Evolutionary conservation across 1,140 invertebrate genomes (phyloP).

Genomic region (Aphaenogaster floridana): DNA sequence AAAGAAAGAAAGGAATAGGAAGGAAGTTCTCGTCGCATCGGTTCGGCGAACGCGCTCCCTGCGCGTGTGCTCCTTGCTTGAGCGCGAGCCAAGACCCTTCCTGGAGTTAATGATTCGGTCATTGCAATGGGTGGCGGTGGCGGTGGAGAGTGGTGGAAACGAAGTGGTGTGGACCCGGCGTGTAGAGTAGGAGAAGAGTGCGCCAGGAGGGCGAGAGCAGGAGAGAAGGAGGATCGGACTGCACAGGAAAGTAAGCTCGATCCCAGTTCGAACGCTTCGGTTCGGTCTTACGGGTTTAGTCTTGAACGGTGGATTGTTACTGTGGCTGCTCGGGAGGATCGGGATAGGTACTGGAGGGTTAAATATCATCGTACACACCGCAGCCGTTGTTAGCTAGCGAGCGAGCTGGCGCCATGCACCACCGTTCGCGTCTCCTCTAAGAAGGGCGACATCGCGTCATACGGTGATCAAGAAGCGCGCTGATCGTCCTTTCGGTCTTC

Average conservation of each 20-base stretch:
- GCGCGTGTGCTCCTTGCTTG: slow-evolving; percentile 22
- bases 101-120: slow-evolving; percentile 77
- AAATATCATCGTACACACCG: slow-evolving; percentile 13
- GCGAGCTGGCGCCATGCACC: not conserved
- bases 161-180: slow-evolving; percentile 75
- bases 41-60: slow-evolving; percentile 46
- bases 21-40: slow-evolving; percentile 26
- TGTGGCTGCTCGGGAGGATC: slow-evolving; percentile 47
- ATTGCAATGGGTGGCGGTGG: slow-evolving; percentile 70
- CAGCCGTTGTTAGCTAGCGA: not conserved
- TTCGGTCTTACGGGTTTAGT: slow-evolving; percentile 63
- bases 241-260: slow-evolving; percentile 78
- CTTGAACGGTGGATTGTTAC: slow-evolving; percentile 63
- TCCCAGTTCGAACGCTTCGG: slow-evolving; percentile 79
- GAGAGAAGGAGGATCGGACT: slow-evolving; percentile 72
- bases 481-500: not conserved
- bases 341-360: not conserved
- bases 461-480: not conserved
- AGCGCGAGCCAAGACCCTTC: slow-evolving; percentile 71
- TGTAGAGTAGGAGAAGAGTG: slow-evolving; percentile 77
- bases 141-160: slow-evolving; percentile 76
- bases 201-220: slow-evolving; percentile 67
- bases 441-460: not conserved
- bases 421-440: slow-evolving; percentile 31
- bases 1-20: slow-evolving; percentile 25